Evolutionary conservation across 2,113 vertebrate genomes (phyloP).

Genomic region (Aplodontia rufa): DNA sequence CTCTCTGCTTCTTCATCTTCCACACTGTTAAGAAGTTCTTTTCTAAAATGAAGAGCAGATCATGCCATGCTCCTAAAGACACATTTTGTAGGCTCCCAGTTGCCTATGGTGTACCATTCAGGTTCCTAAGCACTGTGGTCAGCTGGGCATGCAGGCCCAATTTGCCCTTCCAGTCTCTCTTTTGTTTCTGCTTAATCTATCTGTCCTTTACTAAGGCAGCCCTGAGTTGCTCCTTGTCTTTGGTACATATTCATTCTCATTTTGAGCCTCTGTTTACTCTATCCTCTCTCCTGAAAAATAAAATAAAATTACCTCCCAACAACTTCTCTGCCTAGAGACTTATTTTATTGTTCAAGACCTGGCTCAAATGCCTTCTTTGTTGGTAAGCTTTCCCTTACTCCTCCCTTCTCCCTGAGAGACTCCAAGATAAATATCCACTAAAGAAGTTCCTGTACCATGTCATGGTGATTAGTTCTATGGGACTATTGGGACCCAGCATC

Average conservation of each 20-base stretch:
- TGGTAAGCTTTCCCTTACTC: neutral
- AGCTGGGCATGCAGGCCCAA: neutral
- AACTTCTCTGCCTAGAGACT: neutral
- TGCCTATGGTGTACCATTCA: fast-evolving
- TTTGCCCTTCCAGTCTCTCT: neutral
- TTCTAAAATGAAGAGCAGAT: neutral
- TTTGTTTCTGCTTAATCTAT: neutral
- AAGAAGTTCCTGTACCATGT: neutral
- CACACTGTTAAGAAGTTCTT: neutral
- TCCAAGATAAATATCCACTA: neutral
- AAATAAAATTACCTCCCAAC: neutral
- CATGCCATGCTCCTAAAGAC: neutral
- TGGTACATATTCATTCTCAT: neutral
- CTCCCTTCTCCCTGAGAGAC: neutral
- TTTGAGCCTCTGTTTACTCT: neutral
- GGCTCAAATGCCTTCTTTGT: neutral
- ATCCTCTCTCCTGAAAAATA: neutral
- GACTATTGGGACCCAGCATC: neutral
- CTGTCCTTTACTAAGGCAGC: neutral
- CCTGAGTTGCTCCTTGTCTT: neutral
- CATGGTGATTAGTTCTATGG: neutral
- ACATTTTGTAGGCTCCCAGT: neutral
- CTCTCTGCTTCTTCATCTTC: neutral
- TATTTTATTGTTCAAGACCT: neutral
- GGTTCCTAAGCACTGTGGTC: neutral